These are phyloP conservation scores for Sorex fumeus DNA, from an alignment of 2,113 vertebrate species.

Conservation along the genomic window DNA sequence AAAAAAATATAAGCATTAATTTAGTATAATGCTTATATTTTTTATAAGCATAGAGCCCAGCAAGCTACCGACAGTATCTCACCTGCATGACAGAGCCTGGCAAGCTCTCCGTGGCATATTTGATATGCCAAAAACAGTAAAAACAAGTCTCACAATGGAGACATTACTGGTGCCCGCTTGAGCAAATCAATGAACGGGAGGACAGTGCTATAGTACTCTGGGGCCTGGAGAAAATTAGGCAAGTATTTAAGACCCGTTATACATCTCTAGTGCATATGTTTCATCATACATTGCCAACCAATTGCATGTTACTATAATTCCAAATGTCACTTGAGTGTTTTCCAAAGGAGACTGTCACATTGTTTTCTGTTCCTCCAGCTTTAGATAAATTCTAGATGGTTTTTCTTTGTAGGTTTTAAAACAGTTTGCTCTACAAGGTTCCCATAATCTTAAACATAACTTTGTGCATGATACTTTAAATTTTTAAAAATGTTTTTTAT, in stretches of 20 bases:
- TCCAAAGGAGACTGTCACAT: neutral
- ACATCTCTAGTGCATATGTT: neutral
- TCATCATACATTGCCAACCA: neutral
- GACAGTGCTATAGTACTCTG: no score
- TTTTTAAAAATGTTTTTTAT: no score
- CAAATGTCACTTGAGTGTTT: neutral
- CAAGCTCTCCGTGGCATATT: no score
- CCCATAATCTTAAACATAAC: neutral
- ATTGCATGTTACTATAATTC: neutral
- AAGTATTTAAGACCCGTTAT: neutral
- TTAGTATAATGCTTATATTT: no score
- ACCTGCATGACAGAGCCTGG: no score
- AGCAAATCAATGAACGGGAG: no score
- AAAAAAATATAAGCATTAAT: slow-evolving; percentile 26
- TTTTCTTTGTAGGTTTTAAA: slow-evolving; percentile 52
- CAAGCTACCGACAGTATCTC: no score
- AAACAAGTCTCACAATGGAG: no score
- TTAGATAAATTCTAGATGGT: slow-evolving; percentile 14
- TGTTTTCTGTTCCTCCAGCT: neutral
- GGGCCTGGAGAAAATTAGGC: neutral
- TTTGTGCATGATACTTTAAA: neutral
- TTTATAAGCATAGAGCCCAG: no score
- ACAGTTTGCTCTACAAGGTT: neutral
- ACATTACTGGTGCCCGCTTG: no score
- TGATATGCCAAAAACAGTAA: no score